Evolutionary conservation across 2,797 vertebrate genomes (phyloP), one percentile per base, ranked within the genome.

Genomic region (Coccyzus lansbergi): DNA sequence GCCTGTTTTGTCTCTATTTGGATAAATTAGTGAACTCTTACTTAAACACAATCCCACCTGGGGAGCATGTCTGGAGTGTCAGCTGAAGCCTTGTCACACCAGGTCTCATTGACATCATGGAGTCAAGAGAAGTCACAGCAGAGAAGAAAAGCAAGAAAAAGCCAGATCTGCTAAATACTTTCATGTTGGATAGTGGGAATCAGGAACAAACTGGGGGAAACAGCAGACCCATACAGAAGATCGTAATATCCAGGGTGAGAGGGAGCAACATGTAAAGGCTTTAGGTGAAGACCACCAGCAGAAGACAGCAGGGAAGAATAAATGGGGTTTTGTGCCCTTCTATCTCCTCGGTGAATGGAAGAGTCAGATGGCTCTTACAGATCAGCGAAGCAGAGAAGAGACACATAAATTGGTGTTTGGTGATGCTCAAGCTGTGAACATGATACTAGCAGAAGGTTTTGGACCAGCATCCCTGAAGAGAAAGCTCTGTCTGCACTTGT

Each of bases 31-130:
- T 33, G n/a, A 68, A 31, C 11, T 8, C 19, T 85, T 38, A 16
- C 14, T 62, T 77, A 58, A 80, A 53, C 46, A 17, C 1, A 0
- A 87, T 46, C 13, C 7, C 53, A 77, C n/a, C 24, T 19, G 16
- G 7, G 8, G n/a, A 86, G 42, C 2, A 0, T 36, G 86, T 83
- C 85, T 79, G 48, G 59, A 68, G 59, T 2, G 19, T 58, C 53
- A 64, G 70, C 74, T 86, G 81, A 65, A 56, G 72, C 20, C 36
- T 46, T 13, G 15, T 53, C 4, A 1, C 55, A 78, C 55, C 26
- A 34, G 33, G 42, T 29, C 29, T 29, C 33, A 7, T 2, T 22
- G 69, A 56, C 56, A 21, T 72, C 25, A 34, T 0, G 0, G 51
- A 79, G 34, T 63, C 18, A 24, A 88, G 63, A 76, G 79, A 90